Percentiles rank a stretch among this genome's conserved stretches.
Conservation (phyloP, 2,888 invertebrate species). For the Anagyrus pseudococci region DNA sequence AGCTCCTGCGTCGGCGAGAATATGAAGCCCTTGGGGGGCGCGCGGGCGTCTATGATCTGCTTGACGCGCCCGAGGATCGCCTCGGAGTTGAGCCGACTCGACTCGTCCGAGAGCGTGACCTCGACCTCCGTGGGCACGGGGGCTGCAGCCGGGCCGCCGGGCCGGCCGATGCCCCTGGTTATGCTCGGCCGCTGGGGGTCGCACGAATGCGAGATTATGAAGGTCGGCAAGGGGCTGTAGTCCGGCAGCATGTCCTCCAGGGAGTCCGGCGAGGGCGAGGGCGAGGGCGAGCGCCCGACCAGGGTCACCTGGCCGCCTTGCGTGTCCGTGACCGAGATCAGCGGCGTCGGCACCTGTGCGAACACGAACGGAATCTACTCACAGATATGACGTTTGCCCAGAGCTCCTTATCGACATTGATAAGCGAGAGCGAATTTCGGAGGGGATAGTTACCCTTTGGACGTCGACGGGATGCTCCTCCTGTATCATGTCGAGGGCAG, state of each 20-base stretch:
- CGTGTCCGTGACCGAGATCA: constrained; percentile 92
- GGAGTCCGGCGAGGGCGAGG: constrained; percentile 61
- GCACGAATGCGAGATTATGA: constrained; percentile 77
- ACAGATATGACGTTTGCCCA: constrained; percentile 19
- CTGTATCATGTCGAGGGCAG: constrained; percentile 80
- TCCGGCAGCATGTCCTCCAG: constrained; percentile 56
- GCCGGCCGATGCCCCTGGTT: constrained; percentile 76
- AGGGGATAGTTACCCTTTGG: constrained; percentile 53
- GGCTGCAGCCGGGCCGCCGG: constrained; percentile 45
- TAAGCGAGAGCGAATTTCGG: too few relatives aligned
- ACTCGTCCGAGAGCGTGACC: constrained; percentile 79
- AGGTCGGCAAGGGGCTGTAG: constrained; percentile 61
- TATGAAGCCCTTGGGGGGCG: constrained; percentile 73
- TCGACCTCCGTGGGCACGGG: constrained; percentile 66
- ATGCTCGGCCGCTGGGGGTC: constrained; percentile 80
- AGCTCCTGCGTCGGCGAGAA: constrained; percentile 64
- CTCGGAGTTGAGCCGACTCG: constrained; percentile 79
- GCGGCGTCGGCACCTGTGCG: constrained; percentile 67
- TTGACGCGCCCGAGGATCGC: constrained; percentile 82
- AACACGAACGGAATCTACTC: constrained; percentile 36
- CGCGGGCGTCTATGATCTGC: constrained; percentile 78
- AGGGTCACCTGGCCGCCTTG: constrained; percentile 83
- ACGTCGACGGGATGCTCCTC: constrained; percentile 69
- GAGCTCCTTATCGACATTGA: too few relatives aligned
- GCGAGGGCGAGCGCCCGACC: constrained; percentile 76